These are phyloP conservation scores for Pegea sp. DNA, from an alignment of 23 tunicate genomes.

Conservation along the genomic window DNA sequence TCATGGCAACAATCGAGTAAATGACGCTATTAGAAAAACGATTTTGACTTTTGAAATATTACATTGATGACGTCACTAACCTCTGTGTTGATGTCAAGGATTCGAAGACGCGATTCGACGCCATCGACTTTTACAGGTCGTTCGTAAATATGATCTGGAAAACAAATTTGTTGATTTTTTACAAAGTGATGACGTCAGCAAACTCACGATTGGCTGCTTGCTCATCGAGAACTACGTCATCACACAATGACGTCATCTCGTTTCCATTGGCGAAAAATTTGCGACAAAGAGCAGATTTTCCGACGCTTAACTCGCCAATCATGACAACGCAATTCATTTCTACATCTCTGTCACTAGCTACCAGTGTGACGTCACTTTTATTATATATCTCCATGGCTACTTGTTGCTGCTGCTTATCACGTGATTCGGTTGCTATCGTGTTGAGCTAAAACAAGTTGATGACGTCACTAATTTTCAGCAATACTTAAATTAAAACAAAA, in stretches of 20 bases:
- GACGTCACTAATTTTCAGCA: no score
- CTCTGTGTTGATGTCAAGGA: slow-evolving; percentile 80
- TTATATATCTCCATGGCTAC: no score
- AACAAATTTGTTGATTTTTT: neutral
- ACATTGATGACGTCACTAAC: slow-evolving; percentile 5
- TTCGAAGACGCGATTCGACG: slow-evolving; percentile 7
- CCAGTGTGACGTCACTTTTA: no score
- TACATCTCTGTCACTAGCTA: no score
- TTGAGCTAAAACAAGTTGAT: no score
- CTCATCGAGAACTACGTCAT: slow-evolving; percentile 2
- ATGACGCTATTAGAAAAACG: slow-evolving; percentile 34
- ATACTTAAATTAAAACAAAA: no score
- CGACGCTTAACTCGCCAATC: slow-evolving; percentile 84
- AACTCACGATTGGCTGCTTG: slow-evolving; percentile 2
- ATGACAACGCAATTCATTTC: slow-evolving; percentile 34
- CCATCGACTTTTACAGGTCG: slow-evolving; percentile 46
- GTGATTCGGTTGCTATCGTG: no score
- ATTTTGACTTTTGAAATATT: neutral
- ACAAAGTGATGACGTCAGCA: neutral
- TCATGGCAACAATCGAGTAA: slow-evolving; percentile 16
- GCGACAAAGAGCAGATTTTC: slow-evolving; percentile 86
- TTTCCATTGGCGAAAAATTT: slow-evolving; percentile 36
- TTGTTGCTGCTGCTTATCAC: no score
- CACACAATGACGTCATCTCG: no score
- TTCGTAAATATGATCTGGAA: slow-evolving; percentile 67